Evolutionary conservation across 2,888 invertebrate genomes (phyloP).

Genomic region (Orthosia gothica): DNA sequence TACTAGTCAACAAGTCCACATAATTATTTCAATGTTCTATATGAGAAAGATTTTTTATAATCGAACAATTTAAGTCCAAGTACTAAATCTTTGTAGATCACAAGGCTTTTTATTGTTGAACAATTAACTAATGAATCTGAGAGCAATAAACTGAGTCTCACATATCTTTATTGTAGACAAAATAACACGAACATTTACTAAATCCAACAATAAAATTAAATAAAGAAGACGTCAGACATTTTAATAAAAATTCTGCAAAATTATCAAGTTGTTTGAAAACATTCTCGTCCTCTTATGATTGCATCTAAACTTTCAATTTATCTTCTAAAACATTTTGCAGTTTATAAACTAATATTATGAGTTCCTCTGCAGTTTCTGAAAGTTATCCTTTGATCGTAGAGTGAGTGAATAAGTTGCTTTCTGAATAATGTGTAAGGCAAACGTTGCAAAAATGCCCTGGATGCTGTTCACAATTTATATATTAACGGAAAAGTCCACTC

Average conservation of each 20-base stretch:
- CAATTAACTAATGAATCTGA: slow-evolving; percentile 1
- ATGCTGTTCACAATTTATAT: neutral
- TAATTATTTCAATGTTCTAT: too few species aligned
- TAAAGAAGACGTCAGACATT: neutral
- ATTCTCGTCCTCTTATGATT: slow-evolving; percentile 13
- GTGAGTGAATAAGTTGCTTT: slow-evolving; percentile 15
- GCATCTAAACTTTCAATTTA: slow-evolving; percentile 28
- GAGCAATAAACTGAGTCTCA: slow-evolving; percentile 1
- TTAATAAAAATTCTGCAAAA: neutral
- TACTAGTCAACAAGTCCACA: too few species aligned
- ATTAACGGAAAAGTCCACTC: too few species aligned
- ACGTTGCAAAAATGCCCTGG: neutral
- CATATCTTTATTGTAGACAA: slow-evolving; percentile 5
- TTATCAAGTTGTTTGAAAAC: slow-evolving; percentile 9
- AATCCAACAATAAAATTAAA: slow-evolving; percentile 9
- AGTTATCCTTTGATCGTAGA: slow-evolving; percentile 40
- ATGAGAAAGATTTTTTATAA: too few species aligned
- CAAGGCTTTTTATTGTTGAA: neutral
- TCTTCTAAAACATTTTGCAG: slow-evolving; percentile 35
- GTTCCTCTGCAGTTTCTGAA: slow-evolving; percentile 23
- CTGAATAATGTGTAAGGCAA: slow-evolving; percentile 1
- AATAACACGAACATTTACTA: neutral
- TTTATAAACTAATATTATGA: slow-evolving; percentile 31
- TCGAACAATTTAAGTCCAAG: too few species aligned
- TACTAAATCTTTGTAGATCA: neutral